A percentile compares a stretch with the other conserved stretches of the same genome.
Conservation (phyloP, 2,113 vertebrate genomes). For the Crotalus horridus region DNA sequence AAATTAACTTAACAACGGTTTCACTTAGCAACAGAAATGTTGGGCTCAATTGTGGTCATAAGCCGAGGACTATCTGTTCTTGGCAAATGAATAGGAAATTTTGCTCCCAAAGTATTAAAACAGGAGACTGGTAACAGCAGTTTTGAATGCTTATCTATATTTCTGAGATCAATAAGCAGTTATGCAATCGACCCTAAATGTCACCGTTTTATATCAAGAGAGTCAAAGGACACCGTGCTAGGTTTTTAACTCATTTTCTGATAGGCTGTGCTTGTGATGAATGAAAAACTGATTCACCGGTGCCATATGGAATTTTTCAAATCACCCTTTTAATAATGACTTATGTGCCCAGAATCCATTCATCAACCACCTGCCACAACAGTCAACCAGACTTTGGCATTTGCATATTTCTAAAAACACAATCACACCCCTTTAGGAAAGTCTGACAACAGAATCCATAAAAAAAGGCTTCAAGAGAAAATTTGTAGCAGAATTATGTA, state of each 20-base stretch:
- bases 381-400: neutral
- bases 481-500: constrained; percentile 42
- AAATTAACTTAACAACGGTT: too few relatives aligned
- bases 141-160: neutral
- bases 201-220: neutral
- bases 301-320: neutral
- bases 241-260: neutral
- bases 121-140: neutral
- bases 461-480: neutral
- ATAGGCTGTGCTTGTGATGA: neutral
- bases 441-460: neutral
- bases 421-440: neutral
- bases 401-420: neutral
- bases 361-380: neutral
- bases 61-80: too few relatives aligned
- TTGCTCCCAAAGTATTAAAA: neutral
- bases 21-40: too few relatives aligned
- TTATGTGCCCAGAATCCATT: neutral
- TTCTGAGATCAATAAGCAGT: neutral
- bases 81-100: neutral
- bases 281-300: neutral
- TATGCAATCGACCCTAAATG: neutral
- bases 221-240: neutral
- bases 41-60: too few relatives aligned
- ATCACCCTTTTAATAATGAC: neutral